These are phyloP conservation scores for Hyperopisus bebe DNA, from an alignment of 2,113 vertebrate genomes.

Conservation along the genomic window DNA sequence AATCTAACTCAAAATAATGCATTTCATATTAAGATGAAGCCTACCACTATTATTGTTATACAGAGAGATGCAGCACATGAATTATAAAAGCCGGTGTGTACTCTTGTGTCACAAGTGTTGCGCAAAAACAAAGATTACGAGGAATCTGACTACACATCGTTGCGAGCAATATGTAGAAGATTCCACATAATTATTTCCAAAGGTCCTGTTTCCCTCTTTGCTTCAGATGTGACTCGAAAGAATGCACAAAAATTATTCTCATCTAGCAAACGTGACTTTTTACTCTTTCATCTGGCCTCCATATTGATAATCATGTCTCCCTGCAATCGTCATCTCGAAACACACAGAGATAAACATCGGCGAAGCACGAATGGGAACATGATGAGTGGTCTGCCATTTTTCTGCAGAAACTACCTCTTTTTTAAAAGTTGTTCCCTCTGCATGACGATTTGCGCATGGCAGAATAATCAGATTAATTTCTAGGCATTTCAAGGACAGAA, in stretches of 20 bases:
- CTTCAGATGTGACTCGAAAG: background rate
- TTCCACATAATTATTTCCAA: background rate
- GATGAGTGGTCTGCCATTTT: background rate
- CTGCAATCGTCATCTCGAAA: background rate
- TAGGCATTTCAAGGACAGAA: background rate
- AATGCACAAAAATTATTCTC: conserved; percentile 8
- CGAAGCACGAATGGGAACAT: background rate
- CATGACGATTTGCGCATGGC: background rate
- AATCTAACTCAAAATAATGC: conserved; percentile 7
- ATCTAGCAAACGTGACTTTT: background rate
- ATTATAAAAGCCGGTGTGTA: background rate
- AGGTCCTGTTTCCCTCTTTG: background rate
- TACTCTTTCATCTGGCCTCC: background rate
- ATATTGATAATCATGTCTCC: background rate
- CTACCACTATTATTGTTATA: background rate
- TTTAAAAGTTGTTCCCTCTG: background rate
- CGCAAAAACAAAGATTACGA: background rate
- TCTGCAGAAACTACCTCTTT: background rate
- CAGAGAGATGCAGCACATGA: background rate
- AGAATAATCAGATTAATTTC: background rate
- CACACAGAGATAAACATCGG: background rate
- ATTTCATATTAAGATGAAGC: background rate
- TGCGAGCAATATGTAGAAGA: background rate
- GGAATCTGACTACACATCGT: background rate
- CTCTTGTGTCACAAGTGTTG: background rate